A percentile compares a stretch with the other conserved stretches of the same genome.
phyloP scores from a whole-genome alignment of 2,113 vertebrate genomes.

The Corythornis vintsioides region DNA sequence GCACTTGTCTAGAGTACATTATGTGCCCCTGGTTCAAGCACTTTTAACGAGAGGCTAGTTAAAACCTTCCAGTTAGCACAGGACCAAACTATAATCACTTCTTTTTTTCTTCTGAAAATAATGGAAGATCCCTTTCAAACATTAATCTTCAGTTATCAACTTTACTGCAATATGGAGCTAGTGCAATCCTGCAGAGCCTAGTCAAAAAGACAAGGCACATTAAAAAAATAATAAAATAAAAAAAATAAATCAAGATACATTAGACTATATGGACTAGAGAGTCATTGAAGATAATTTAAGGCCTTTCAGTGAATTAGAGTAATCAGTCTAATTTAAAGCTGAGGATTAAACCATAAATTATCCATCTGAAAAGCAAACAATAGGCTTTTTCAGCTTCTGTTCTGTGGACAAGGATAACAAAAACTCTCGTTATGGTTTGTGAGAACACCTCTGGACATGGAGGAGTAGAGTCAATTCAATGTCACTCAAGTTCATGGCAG shows the following conservation, averaged over 20 bases:
- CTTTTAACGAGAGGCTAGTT: slow-evolving; percentile 70
- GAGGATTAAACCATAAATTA: slow-evolving; percentile 85
- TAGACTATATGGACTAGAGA: slow-evolving; percentile 83
- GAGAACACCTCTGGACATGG: slow-evolving; percentile 84
- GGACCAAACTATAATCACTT: slow-evolving; percentile 72
- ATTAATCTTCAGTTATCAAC: slow-evolving; percentile 77
- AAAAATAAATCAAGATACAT: slow-evolving; percentile 65
- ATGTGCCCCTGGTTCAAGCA: slow-evolving; percentile 60
- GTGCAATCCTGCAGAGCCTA: slow-evolving; percentile 96
- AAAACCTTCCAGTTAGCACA: slow-evolving; percentile 76
- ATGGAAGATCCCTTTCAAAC: slow-evolving; percentile 81
- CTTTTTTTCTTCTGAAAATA: slow-evolving; percentile 68
- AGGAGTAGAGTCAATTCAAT: slow-evolving; percentile 78
- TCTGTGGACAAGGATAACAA: slow-evolving; percentile 77
- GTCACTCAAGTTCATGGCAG: slow-evolving; percentile 78
- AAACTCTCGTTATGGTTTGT: slow-evolving; percentile 78
- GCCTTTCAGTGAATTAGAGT: slow-evolving; percentile 91
- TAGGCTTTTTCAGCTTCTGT: slow-evolving; percentile 78
- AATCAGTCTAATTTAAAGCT: slow-evolving; percentile 90
- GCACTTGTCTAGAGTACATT: slow-evolving; percentile 57
- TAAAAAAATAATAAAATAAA: slow-evolving; percentile 79
- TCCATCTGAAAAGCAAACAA: slow-evolving; percentile 83
- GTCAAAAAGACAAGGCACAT: slow-evolving; percentile 96
- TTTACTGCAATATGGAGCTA: slow-evolving; percentile 94
- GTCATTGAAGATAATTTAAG: slow-evolving; percentile 94